Base-by-base conservation (phyloP, 2,797 vertebrate species). In the Peromyscus attwateri region DNA sequence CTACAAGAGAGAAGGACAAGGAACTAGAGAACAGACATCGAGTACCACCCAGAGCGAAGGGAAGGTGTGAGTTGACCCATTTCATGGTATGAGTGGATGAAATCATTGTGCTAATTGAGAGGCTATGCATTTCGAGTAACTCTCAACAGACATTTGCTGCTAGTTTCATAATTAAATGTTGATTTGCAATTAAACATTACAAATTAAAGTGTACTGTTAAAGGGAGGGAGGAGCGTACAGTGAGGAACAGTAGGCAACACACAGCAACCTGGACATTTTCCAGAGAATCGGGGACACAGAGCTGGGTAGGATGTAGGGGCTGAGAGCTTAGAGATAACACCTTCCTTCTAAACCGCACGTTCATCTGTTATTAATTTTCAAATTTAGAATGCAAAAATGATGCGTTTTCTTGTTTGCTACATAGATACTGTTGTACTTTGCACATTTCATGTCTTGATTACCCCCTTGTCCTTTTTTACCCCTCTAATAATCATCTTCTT, bases 161-260 rank as follows among this genome's bases (percentile, higher is more conserved):
- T 89, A 62, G 11, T 1, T 76, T 96, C 43, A 89, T 92, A 95
- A 83, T 82, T 92, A 94, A 92, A 89, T 37, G 55, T 9, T 89
- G 25, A 94, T n/a, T 81, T 91, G 88, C 52, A 55, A 55, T 55
- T 55, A 55, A 55, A 55, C 52, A 55, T 76, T 27, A 34, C 11
- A 91, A 80, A 81, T 92, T 92, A 77, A 92, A 83, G 91, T 70
- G 46, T 85, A 81, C 77, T 90, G 57, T 77, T 90, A 62, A 93
- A 49, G 29, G 7, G 25, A 80, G 73, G 46, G 43, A 75, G 66
- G 40, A 14, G 46, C 68, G n/a, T 40, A 79, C 62, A 79, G 31
- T 94, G 92, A 71, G 70, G 4, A 95, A 55, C 3, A 23, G 21
- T n/a, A 17, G 19, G 49, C 27, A 31, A 31, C 9, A 3, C 16